Evolutionary conservation across 37 sponge, comb jelly and placozoan genomes (phyloP).

Genomic region (Eunapius fragilis): DNA sequence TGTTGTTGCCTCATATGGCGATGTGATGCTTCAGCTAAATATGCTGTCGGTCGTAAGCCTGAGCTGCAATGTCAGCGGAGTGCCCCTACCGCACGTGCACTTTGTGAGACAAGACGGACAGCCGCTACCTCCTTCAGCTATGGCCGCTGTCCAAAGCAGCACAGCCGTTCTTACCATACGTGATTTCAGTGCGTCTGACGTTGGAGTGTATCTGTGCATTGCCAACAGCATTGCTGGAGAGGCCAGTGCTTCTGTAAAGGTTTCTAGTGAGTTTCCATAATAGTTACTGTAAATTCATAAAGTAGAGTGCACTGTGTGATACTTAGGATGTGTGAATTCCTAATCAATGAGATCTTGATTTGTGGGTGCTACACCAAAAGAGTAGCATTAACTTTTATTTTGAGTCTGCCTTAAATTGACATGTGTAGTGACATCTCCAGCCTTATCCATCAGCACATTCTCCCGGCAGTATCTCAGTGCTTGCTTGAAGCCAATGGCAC

Average conservation of each 20-base stretch:
- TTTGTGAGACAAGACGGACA: background rate
- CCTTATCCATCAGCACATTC: background rate
- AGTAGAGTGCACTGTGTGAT: no score
- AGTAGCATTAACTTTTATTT: background rate
- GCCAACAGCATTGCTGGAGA: slow-evolving; percentile 35
- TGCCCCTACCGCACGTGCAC: background rate
- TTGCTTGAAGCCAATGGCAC: slow-evolving; percentile 10
- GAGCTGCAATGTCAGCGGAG: background rate
- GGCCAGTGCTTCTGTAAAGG: background rate
- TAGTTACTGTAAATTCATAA: no score
- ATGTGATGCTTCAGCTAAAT: background rate
- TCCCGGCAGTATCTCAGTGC: slow-evolving; percentile 23
- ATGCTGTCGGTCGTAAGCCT: background rate
- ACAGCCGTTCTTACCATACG: slow-evolving; percentile 8
- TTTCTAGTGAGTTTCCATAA: background rate
- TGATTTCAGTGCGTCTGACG: background rate
- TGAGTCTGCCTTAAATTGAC: background rate
- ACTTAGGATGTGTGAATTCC: no score
- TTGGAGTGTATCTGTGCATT: slow-evolving; percentile 19
- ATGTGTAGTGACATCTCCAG: no score
- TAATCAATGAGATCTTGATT: no score
- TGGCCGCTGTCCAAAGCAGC: background rate
- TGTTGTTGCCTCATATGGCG: background rate
- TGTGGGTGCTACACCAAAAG: no score
- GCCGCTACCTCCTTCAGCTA: background rate